A percentile compares a stretch with the other conserved stretches of the same genome.
Conservation (phyloP, 2,797 vertebrate genomes). For the Antrozous pallidus region DNA sequence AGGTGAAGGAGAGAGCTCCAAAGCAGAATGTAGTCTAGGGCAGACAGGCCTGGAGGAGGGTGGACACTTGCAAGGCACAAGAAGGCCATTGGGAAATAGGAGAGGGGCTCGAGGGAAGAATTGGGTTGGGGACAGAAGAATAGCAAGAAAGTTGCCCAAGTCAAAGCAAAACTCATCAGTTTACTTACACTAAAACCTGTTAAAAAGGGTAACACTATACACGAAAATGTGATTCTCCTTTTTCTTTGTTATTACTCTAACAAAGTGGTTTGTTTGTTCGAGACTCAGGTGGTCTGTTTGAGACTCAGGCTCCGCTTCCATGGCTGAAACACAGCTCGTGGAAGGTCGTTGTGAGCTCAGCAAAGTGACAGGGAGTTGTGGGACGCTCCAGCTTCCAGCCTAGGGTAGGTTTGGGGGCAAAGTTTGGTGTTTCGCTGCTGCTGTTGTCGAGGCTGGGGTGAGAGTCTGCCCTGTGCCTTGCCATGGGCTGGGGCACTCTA, state of each 20-base stretch:
- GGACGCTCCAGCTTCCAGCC: background rate
- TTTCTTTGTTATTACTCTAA: too few species aligned
- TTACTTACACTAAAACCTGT: too few species aligned
- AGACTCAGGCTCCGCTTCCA: background rate
- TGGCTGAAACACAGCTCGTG: background rate
- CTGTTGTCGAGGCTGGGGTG: background rate
- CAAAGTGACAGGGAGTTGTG: background rate
- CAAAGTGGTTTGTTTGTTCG: too few species aligned
- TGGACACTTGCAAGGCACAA: background rate
- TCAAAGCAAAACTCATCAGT: too few species aligned
- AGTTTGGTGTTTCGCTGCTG: background rate
- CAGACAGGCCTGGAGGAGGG: background rate
- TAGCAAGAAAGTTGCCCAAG: background rate
- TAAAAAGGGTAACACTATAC: too few species aligned
- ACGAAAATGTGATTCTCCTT: too few species aligned
- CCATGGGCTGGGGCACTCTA: rapidly evolving
- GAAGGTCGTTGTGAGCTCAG: background rate
- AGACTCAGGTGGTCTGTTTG: background rate
- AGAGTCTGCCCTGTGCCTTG: background rate
- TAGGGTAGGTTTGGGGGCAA: background rate
- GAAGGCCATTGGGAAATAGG: background rate
- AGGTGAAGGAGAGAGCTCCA: background rate
- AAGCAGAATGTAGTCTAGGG: background rate
- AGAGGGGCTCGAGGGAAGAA: background rate
- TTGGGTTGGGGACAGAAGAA: background rate